Percentiles rank a stretch among this genome's conserved stretches.
phyloP scores from a whole-genome alignment of 2,888 invertebrate genomes.

The Hypselothyrea guttata region DNA sequence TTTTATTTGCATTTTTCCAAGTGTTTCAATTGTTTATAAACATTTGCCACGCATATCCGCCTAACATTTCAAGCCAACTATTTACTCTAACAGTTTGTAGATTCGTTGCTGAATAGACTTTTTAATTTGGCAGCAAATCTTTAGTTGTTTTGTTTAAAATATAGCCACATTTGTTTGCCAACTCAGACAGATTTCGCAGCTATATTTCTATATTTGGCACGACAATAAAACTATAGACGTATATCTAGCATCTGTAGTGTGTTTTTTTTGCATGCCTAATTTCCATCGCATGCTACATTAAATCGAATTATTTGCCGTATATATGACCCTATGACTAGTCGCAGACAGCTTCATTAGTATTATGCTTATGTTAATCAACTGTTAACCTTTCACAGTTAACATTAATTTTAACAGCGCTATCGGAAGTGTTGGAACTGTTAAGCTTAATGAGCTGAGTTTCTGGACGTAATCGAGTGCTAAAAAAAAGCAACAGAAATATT shows the following conservation, averaged over 20 bases:
- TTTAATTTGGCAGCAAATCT: slow-evolving; percentile 1
- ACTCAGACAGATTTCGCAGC: slow-evolving; percentile 30
- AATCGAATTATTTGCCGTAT: slow-evolving; percentile 14
- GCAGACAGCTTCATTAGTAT: no score
- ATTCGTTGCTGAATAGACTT: background rate
- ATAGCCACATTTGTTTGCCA: slow-evolving; percentile 41
- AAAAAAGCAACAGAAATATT: no score
- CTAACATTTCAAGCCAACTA: no score
- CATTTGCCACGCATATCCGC: no score
- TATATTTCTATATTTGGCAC: slow-evolving; percentile 59
- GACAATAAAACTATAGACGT: slow-evolving; percentile 55
- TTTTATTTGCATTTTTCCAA: no score
- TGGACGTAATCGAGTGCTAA: no score
- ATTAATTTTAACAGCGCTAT: background rate
- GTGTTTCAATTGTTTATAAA: no score
- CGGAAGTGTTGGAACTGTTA: background rate
- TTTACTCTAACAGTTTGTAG: background rate
- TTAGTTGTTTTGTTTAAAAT: slow-evolving; percentile 27
- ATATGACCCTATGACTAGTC: no score
- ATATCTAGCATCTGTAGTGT: slow-evolving; percentile 16
- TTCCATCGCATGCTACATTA: slow-evolving; percentile 27
- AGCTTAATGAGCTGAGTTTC: no score
- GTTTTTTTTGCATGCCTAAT: slow-evolving; percentile 18
- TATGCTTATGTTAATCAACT: no score
- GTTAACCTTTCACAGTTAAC: background rate